Percentiles rank a stretch among this genome's conserved stretches.
Conservation (phyloP, 2,888 invertebrate species). For the Stramonita haemastoma region DNA sequence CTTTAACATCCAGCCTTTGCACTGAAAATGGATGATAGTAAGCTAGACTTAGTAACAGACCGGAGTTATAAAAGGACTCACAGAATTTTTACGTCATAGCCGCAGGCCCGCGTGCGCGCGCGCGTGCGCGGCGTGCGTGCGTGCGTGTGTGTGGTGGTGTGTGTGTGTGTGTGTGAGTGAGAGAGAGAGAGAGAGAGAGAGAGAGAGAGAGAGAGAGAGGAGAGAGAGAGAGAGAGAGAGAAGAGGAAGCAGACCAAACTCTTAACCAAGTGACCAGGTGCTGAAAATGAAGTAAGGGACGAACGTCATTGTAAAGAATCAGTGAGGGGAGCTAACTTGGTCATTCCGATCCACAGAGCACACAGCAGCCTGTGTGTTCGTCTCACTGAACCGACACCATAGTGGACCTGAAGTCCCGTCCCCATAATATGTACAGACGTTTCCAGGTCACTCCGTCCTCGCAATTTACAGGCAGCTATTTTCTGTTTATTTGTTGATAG, state of each 20-base stretch:
- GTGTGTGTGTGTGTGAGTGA: too few species aligned
- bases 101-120: too few species aligned
- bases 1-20: too few species aligned
- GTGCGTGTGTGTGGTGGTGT: too few species aligned
- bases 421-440: not conserved
- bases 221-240: not conserved
- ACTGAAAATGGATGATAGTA: too few species aligned
- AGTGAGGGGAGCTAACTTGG: not conserved
- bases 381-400: not conserved
- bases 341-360: not conserved
- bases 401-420: not conserved
- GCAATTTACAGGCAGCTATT: too few species aligned
- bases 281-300: constrained; percentile 3
- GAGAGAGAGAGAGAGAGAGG: not conserved
- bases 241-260: not conserved
- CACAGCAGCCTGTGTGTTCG: not conserved
- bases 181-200: not conserved
- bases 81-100: too few species aligned
- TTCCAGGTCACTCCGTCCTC: not conserved
- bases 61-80: too few species aligned
- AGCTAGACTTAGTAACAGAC: too few species aligned
- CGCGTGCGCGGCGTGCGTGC: too few species aligned
- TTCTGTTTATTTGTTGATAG: too few species aligned
- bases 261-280: not conserved
- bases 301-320: not conserved